Base-by-base conservation (phyloP, 2,888 invertebrate genomes). In the Sinohyriopsis cumingii region DNA sequence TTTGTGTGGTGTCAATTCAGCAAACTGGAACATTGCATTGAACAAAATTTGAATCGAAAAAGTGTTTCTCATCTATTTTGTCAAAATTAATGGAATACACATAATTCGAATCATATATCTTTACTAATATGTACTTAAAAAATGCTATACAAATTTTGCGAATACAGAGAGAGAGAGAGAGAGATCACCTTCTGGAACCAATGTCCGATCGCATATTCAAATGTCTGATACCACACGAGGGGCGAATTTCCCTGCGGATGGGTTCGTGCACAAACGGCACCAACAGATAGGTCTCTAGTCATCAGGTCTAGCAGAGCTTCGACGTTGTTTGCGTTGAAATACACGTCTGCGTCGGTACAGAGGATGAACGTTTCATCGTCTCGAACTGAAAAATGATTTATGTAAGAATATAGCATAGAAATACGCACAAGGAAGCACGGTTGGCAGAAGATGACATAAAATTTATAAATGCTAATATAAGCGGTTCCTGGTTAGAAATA, bases 181-280 rank as follows among this genome's bases (percentile, higher is more conserved):
- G 15, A 45, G 3, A 15, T 45, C 15, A 86, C 87, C 84, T 87
- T 88, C 72, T 88, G 88, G 73, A 87, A 85, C 87, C 88, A 88
- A 69, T 88, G 88, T 5, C 88, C 87, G 28, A 88, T 82, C 4
- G 87, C 87, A 67, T 87, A 87, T 68, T 88, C 88, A 68, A 88
- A 88, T 22, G 82, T 79, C 72, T 88, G 88, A 71, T 86, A 87
- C 87, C 87, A 88, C 6, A 84, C 83, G 1, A 87, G 65, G 15
- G 88, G 87, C 9, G 87, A 87, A 18, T 75, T 77, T n/a, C 88
- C 88, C 55, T 84, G 78, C 15, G 88, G 88, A 70, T 86, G 82
- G 33, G 87, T 88, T 65, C 88, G 79, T 45, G 87, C 85, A 67
- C 87, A 87, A 15, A 86, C 87, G n/a, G 87, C 87, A n/a, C 88